Percentiles rank a stretch among this genome's conserved stretches.
These are phyloP conservation scores for Andrena bicolor DNA, from an alignment of 2,888 invertebrate species.

Conservation along the genomic window DNA sequence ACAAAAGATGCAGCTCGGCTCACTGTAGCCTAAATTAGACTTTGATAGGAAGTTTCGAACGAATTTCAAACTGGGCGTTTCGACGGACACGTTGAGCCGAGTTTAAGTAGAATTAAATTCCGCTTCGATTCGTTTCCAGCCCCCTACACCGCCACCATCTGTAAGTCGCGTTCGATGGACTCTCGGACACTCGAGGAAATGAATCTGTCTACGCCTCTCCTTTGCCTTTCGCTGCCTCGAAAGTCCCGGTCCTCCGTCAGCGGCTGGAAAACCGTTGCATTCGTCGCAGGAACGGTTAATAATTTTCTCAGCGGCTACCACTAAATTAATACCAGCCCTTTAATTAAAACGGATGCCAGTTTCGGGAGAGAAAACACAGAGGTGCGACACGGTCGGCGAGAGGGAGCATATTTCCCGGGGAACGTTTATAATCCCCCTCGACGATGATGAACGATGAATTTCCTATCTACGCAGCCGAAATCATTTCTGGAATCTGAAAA, in stretches of 20 bases:
- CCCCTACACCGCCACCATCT: neutral
- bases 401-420: neutral
- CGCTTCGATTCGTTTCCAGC: constrained; percentile 39
- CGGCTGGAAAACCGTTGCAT: constrained; percentile 14
- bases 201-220: constrained; percentile 1
- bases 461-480: too few species aligned
- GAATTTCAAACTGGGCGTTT: constrained; percentile 21
- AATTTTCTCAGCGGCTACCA: constrained; percentile 15
- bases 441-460: constrained; percentile 14
- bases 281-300: constrained; percentile 43
- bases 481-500: neutral
- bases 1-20: constrained; percentile 17
- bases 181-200: constrained; percentile 7
- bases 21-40: constrained; percentile 44
- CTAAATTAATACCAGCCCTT: constrained; percentile 51
- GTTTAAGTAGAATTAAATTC: constrained; percentile 61
- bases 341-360: constrained; percentile 53
- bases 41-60: constrained; percentile 52
- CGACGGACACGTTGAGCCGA: constrained; percentile 44
- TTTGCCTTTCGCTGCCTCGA: neutral
- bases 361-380: constrained; percentile 2
- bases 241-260: neutral
- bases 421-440: neutral
- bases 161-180: constrained; percentile 19
- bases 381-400: neutral